Evolutionary conservation across 2,113 vertebrate genomes (phyloP).

Genomic region (Proteles cristata): DNA sequence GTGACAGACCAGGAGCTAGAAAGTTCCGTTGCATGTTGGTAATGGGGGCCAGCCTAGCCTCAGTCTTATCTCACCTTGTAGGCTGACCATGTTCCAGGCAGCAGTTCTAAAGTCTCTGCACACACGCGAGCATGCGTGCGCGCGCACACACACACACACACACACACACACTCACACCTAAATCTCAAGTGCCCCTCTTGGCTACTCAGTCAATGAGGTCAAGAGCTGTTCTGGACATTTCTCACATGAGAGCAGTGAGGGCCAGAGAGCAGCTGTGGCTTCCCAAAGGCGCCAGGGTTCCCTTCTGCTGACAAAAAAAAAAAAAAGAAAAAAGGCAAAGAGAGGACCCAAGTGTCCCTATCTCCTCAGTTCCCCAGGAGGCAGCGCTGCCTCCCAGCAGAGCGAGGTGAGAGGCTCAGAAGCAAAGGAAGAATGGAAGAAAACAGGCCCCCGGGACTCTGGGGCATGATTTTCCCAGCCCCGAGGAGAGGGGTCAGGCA

Average conservation of each 20-base stretch:
- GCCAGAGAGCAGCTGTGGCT: neutral
- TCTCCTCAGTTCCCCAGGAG: neutral
- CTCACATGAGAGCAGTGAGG: neutral
- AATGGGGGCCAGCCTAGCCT: neutral
- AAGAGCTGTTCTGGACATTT: neutral
- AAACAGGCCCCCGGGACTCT: neutral
- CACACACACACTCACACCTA: neutral
- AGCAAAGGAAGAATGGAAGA: neutral
- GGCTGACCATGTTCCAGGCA: neutral
- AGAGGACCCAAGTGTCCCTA: neutral
- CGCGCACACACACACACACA: neutral
- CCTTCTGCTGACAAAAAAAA: neutral
- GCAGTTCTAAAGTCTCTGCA: neutral
- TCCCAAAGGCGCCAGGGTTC: neutral
- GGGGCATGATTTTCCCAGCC: conserved; percentile 2
- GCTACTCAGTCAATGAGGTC: neutral
- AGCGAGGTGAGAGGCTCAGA: neutral
- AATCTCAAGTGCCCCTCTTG: neutral
- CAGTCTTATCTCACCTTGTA: neutral
- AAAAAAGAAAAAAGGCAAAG: neutral
- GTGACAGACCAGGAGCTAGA: neutral
- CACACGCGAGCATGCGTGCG: accelerated
- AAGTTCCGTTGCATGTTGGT: neutral
- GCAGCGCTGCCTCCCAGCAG: neutral
- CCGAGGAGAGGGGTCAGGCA: neutral